Conservation (phyloP, 2,113 vertebrate genomes). For the Tautogolabrus adspersus region DNA sequence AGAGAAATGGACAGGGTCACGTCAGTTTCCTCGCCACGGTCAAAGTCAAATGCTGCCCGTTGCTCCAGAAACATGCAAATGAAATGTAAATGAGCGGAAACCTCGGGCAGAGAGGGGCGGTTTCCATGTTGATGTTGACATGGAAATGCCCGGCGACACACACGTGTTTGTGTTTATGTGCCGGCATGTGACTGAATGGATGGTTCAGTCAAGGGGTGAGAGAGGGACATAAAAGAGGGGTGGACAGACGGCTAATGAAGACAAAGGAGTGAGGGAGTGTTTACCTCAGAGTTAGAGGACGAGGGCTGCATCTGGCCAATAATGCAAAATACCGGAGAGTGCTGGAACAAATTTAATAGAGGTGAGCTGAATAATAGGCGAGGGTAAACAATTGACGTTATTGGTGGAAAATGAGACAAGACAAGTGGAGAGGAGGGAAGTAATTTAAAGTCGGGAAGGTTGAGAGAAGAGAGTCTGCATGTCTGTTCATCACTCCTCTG, state of each 20-base stretch:
- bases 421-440: slow-evolving; percentile 34
- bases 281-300: slow-evolving; percentile 45
- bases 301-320: slow-evolving; percentile 29
- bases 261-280: slow-evolving; percentile 53
- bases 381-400: slow-evolving; percentile 57
- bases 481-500: slow-evolving; percentile 36
- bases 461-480: slow-evolving; percentile 10
- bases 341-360: slow-evolving; percentile 60
- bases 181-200: slow-evolving; percentile 44
- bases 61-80: slow-evolving; percentile 85
- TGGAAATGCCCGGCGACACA: slow-evolving; percentile 74
- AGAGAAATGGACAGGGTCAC: slow-evolving; percentile 57
- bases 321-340: slow-evolving; percentile 50
- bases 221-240: slow-evolving; percentile 37
- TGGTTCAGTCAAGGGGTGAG: slow-evolving; percentile 43
- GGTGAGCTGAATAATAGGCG: slow-evolving; percentile 54
- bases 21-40: slow-evolving; percentile 65
- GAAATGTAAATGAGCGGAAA: slow-evolving; percentile 81
- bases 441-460: slow-evolving; percentile 8
- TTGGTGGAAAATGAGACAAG: slow-evolving; percentile 55
- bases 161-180: slow-evolving; percentile 26
- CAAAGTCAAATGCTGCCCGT: slow-evolving; percentile 81
- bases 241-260: slow-evolving; percentile 65
- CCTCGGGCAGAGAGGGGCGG: slow-evolving; percentile 70
- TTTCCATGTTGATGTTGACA: slow-evolving; percentile 80